Evolutionary conservation across 2,888 invertebrate genomes (phyloP), one percentile per base, ranked within the genome.

Genomic region (Spilarctia lutea): DNA sequence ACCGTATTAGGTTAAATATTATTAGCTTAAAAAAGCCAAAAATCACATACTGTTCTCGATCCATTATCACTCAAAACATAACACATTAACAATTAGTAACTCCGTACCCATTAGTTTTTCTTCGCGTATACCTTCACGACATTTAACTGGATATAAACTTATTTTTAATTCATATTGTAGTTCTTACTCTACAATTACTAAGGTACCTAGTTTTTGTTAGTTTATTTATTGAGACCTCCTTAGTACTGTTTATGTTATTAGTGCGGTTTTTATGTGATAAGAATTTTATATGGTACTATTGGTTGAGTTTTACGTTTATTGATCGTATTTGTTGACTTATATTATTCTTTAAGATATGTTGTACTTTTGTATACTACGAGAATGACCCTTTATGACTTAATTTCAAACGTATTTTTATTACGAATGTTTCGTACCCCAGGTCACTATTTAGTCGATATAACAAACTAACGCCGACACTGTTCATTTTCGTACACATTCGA

Each of bases 131-230:
- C 75, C 68, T 71, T 65, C 74, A 76, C 78, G 76, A 73, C 81
- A 73, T 83, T 79, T 79, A 80, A 76, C 77, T 81, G 79, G 79
- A 74, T 78, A 68, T 83, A 76, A 76, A 71, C 65, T 63, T 56
- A 75, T 73, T 79, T 75, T 78, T 80, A 86, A 80, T 85, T 82
- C 78, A 79, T 83, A 79, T 81, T 74, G 79, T 78, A 78, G 80
- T 86, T 87, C 86, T 87, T 83, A 81, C 75, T 77, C 66, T 76
- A 79, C 80, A 81, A 82, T 86, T 84, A 84, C 83, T 80, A 77
- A 79, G 75, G 71, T 81, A 73, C 68, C 78, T 42, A 76, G 74
- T 80, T 82, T 81, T 85, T 85, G 71, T 72, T 65, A 20, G 39
- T 13, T 56, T 77, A 79, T 79, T 81, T 80, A 84, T 81, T 77